phyloP scores from a whole-genome alignment of 2,113 vertebrate species.

The Macrotus californicus region DNA sequence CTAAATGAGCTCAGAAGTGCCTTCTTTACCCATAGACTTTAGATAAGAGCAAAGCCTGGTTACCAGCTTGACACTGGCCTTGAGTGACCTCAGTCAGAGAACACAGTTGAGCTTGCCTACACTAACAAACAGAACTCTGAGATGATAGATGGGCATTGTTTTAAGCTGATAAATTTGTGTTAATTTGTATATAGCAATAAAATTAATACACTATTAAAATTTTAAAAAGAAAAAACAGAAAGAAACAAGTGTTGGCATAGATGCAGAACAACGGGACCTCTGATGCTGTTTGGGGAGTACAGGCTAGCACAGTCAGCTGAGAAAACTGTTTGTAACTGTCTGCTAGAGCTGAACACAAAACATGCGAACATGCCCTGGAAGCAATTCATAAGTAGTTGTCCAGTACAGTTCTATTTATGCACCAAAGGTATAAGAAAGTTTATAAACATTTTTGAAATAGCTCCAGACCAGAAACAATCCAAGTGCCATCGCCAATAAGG shows the following conservation, averaged over 20 bases:
- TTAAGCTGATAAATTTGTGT: neutral
- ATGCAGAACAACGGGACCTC: neutral
- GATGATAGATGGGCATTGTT: neutral
- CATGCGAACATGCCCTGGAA: neutral
- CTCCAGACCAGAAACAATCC: neutral
- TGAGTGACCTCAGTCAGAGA: neutral
- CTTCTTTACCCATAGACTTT: neutral
- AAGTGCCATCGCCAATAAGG: neutral
- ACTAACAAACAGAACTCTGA: neutral
- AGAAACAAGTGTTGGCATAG: neutral
- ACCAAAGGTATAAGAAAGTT: neutral
- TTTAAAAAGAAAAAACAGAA: neutral
- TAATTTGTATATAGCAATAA: neutral
- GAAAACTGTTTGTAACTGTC: neutral
- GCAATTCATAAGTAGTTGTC: neutral
- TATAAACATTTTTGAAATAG: neutral
- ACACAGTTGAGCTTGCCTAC: rapidly evolving
- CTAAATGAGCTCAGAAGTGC: neutral
- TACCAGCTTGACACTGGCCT: neutral
- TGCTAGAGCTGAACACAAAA: neutral
- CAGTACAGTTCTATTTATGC: neutral
- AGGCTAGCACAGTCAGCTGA: neutral
- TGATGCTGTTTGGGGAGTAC: neutral
- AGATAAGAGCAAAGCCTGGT: neutral
- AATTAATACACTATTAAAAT: neutral